Evolutionary conservation across 2,888 invertebrate species (phyloP).

Genomic region (Cataglyphis altisquamis): DNA sequence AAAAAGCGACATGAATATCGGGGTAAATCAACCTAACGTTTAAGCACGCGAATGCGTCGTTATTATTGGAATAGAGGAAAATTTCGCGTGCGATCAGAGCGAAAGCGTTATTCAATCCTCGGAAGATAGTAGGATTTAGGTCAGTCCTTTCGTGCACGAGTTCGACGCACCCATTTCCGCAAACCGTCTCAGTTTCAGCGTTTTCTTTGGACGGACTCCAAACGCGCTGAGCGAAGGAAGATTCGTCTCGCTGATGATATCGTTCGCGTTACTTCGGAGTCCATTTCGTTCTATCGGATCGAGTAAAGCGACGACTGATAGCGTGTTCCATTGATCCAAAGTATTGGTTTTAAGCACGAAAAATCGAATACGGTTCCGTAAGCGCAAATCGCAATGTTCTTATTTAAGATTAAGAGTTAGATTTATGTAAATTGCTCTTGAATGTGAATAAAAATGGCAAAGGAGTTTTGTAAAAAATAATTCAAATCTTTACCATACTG

Average conservation of each 20-base stretch:
- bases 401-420: constrained; percentile 9
- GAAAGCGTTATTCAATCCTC: constrained; percentile 55
- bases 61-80: constrained; percentile 55
- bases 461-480: not conserved
- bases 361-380: not conserved
- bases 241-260: constrained; percentile 33
- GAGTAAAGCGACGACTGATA: constrained; percentile 38
- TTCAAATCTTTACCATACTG: not conserved
- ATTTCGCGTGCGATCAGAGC: constrained; percentile 29
- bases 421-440: not conserved
- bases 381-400: not conserved
- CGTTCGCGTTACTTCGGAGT: constrained; percentile 39
- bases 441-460: not conserved
- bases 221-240: constrained; percentile 46
- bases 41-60: constrained; percentile 43
- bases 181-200: constrained; percentile 47
- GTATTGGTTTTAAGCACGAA: constrained; percentile 25
- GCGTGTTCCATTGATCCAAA: constrained; percentile 35
- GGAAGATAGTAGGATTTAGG: constrained; percentile 70
- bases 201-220: constrained; percentile 48
- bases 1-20: not conserved
- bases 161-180: constrained; percentile 38
- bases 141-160: constrained; percentile 63
- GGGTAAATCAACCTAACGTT: constrained; percentile 57
- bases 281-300: constrained; percentile 54